These are phyloP conservation scores for Melanotaenia trifasciata DNA, from an alignment of 2,797 vertebrate species.

Conservation along the genomic window DNA sequence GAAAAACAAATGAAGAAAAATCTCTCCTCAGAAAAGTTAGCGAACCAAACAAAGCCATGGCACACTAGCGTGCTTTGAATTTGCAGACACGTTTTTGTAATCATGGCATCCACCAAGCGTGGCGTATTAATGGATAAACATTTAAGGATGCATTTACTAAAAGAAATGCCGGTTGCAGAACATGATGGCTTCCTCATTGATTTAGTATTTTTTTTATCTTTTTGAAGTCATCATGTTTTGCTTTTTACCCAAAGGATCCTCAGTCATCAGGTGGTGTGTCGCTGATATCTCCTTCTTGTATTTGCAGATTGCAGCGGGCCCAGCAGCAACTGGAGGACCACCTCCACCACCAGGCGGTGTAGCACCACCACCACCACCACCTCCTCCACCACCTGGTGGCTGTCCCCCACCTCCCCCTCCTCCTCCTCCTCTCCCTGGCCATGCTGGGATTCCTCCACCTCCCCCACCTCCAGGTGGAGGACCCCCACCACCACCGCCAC, in stretches of 20 bases:
- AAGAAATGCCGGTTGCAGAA: no score
- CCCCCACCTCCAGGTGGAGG: conserved; percentile 80
- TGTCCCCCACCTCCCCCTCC: conserved; percentile 76
- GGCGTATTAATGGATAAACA: no score
- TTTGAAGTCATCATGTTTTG: not conserved
- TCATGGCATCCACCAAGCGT: no score
- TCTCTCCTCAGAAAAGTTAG: no score
- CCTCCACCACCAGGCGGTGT: conserved; percentile 69
- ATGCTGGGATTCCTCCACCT: conserved; percentile 73
- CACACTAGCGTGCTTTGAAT: no score
- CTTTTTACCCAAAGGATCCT: not conserved
- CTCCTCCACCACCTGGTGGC: conserved; percentile 80
- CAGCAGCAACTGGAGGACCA: conserved; percentile 46
- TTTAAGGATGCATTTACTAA: no score
- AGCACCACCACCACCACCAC: conserved; percentile 70
- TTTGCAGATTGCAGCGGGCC: conserved; percentile 75
- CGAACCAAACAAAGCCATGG: no score
- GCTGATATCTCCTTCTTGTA: conserved; percentile 24
- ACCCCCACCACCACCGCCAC: conserved; percentile 85
- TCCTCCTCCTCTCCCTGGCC: conserved; percentile 71
- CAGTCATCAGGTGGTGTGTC: not conserved
- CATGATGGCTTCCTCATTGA: not conserved
- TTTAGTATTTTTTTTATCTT: not conserved
- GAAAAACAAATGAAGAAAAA: no score
- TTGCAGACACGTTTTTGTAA: no score